A percentile compares a stretch with the other conserved stretches of the same genome.
phyloP scores from a whole-genome alignment of 1,140 invertebrate species.

The Drosophila sproati region DNA sequence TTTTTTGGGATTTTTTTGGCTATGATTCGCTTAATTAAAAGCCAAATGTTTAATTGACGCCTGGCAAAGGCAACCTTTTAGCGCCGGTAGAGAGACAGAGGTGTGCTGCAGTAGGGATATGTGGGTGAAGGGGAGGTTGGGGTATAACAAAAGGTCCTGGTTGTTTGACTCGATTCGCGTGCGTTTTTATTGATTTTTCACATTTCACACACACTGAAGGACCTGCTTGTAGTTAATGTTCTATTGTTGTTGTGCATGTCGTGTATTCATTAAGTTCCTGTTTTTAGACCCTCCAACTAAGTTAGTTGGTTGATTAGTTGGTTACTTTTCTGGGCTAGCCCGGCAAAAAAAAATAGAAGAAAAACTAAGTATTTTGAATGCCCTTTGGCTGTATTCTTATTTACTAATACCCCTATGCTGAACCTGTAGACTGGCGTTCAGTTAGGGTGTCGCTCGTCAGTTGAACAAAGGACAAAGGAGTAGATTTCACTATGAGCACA shows the following conservation, averaged over 20 bases:
- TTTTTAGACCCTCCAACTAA: constrained; percentile 20
- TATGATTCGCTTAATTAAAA: constrained; percentile 45
- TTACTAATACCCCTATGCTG: constrained; percentile 1
- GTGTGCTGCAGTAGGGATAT: background rate
- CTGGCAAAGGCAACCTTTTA: background rate
- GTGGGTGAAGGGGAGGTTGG: background rate
- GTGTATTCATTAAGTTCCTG: constrained; percentile 46
- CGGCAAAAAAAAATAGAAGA: constrained; percentile 1
- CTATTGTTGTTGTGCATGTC: constrained; percentile 32
- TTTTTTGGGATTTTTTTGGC: background rate
- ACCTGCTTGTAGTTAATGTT: constrained; percentile 9
- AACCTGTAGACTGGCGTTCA: background rate
- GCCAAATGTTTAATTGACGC: constrained; percentile 15
- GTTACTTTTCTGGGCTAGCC: constrained; percentile 25
- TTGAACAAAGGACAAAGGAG: too few species aligned
- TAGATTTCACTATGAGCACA: background rate
- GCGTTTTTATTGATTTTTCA: constrained; percentile 77
- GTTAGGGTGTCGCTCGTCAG: too few species aligned
- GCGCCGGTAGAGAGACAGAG: background rate
- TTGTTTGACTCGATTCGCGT: constrained; percentile 44
- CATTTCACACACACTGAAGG: constrained; percentile 30
- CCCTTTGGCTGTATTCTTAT: constrained; percentile 6
- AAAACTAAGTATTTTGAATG: background rate
- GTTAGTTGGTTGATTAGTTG: constrained; percentile 24
- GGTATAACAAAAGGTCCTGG: background rate